These are phyloP conservation scores for Zootermopsis nevadensis DNA, from an alignment of 2,888 invertebrate genomes.

Conservation along the genomic window DNA sequence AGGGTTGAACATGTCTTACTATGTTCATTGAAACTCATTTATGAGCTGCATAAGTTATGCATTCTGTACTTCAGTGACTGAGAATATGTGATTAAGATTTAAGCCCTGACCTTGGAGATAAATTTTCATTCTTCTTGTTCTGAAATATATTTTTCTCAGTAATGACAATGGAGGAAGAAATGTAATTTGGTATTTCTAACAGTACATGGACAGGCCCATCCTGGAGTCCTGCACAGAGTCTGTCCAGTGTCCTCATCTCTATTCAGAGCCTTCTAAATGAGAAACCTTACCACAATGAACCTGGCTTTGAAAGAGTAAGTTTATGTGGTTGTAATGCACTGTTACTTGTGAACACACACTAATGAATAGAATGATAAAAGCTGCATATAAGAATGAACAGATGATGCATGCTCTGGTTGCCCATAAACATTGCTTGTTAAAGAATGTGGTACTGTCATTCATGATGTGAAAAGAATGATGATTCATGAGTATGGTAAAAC, in stretches of 20 bases:
- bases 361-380: not conserved
- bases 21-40: too few species aligned
- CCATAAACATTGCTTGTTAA: too few species aligned
- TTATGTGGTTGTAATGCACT: not conserved
- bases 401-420: too few species aligned
- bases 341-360: not conserved
- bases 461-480: too few species aligned
- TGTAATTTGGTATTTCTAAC: conserved; percentile 37
- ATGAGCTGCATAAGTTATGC: too few species aligned
- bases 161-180: too few species aligned
- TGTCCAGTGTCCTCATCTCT: conserved; percentile 67
- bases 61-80: too few species aligned
- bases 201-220: conserved; percentile 70
- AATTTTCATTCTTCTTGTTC: not conserved
- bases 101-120: not conserved
- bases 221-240: conserved; percentile 69
- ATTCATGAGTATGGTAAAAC: too few species aligned
- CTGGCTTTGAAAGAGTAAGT: conserved; percentile 68
- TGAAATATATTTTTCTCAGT: too few species aligned
- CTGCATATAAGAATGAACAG: too few species aligned
- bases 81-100: not conserved
- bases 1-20: too few species aligned
- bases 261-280: conserved; percentile 72
- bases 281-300: conserved; percentile 74
- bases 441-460: too few species aligned